Evolutionary conservation across 2,113 vertebrate species (phyloP).

Genomic region (Colaptes auratus): DNA sequence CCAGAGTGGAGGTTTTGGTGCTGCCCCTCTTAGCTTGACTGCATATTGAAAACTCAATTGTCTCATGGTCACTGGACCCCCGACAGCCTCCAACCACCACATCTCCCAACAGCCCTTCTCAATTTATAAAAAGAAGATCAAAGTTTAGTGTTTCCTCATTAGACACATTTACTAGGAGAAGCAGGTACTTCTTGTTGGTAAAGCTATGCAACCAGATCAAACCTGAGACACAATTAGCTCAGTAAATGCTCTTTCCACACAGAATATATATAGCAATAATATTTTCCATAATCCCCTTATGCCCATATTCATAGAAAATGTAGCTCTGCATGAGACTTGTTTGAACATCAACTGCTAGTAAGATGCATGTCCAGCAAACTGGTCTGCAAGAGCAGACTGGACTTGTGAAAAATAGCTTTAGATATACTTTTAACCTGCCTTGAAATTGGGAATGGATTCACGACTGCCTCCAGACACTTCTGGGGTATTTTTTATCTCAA

Average conservation of each 20-base stretch:
- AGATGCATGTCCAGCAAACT: background rate
- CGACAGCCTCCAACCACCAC: too few species aligned
- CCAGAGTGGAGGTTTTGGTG: too few species aligned
- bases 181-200: background rate
- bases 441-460: background rate
- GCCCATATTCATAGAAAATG: background rate
- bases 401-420: background rate
- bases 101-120: too few species aligned
- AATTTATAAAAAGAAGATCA: too few species aligned
- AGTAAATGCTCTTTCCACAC: background rate
- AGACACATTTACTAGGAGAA: background rate
- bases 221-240: accelerated
- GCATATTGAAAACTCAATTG: too few species aligned
- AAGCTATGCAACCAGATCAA: background rate
- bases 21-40: too few species aligned
- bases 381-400: background rate
- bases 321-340: background rate
- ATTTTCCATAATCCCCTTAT: background rate
- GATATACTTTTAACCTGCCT: background rate
- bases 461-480: background rate
- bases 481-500: background rate
- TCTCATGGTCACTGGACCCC: too few species aligned
- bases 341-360: background rate
- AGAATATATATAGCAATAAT: background rate
- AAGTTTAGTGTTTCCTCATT: background rate